Conservation (phyloP, 2,888 invertebrate species). For the Leucoptera coffeella region DNA sequence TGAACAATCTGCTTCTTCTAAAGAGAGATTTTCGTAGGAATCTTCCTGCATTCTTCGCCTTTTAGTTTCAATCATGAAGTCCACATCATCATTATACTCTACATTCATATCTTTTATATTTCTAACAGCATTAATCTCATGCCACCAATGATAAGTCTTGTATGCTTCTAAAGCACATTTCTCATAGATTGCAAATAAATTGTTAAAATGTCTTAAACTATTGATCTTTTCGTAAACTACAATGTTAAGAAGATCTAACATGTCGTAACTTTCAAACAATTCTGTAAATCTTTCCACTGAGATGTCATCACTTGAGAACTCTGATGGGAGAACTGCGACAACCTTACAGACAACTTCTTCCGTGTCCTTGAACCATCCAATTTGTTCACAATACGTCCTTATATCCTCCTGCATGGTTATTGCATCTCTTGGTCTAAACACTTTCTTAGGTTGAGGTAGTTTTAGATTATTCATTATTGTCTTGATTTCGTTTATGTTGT, state of each 20-base stretch:
- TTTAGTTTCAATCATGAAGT: conserved; percentile 25
- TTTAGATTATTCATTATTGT: conserved; percentile 46
- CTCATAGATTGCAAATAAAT: conserved; percentile 52
- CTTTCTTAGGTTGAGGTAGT: conserved; percentile 37
- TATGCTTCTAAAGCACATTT: conserved; percentile 45
- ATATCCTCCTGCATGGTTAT: conserved; percentile 36
- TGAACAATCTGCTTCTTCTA: conserved; percentile 31
- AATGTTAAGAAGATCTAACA: conserved; percentile 49
- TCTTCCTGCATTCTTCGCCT: conserved; percentile 32
- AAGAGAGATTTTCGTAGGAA: conserved; percentile 26
- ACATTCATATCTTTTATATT: conserved; percentile 28
- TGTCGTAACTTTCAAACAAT: conserved; percentile 34
- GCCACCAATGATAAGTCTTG: conserved; percentile 55
- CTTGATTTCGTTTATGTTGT: conserved; percentile 43
- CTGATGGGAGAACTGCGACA: conserved; percentile 29
- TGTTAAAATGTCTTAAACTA: conserved; percentile 31
- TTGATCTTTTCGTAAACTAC: conserved; percentile 50
- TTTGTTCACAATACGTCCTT: conserved; percentile 39
- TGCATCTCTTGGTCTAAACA: conserved; percentile 34
- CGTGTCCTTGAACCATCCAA: conserved; percentile 39
- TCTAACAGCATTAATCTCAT: conserved; percentile 19
- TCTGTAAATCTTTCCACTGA: conserved; percentile 22
- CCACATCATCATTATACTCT: conserved; percentile 27
- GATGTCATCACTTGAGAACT: conserved; percentile 26
- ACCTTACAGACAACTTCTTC: conserved; percentile 43